phyloP scores from a whole-genome alignment of 2,888 invertebrate genomes.

The Yponomeuta cagnagella region DNA sequence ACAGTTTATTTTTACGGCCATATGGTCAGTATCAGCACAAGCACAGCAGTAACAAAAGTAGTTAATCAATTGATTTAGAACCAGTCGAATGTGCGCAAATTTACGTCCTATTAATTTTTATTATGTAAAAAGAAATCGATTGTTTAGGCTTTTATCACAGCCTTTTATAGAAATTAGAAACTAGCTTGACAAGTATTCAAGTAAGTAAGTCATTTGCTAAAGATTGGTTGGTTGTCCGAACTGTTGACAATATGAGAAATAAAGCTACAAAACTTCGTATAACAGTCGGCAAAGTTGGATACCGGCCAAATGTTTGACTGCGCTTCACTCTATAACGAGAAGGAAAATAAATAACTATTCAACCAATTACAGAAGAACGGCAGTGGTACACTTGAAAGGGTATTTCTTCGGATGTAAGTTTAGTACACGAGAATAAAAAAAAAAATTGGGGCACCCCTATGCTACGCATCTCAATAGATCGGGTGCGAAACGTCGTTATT shows the following conservation, averaged over 20 bases:
- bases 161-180: no score
- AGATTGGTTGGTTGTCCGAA: not conserved
- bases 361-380: constrained; percentile 36
- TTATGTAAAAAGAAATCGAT: not conserved
- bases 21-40: not conserved
- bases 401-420: constrained; percentile 12
- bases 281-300: constrained; percentile 30
- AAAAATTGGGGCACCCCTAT: no score
- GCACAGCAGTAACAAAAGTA: not conserved
- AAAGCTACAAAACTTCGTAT: constrained; percentile 8
- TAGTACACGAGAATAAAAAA: no score
- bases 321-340: constrained; percentile 39
- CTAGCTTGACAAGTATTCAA: no score
- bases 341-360: constrained; percentile 30
- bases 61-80: constrained; percentile 9
- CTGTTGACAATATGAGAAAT: not conserved
- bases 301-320: constrained; percentile 50
- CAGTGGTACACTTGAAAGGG: constrained; percentile 34
- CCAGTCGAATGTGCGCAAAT: not conserved
- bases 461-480: no score
- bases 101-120: not conserved
- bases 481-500: no score
- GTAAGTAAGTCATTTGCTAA: no score
- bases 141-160: not conserved
- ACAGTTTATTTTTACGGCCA: not conserved